Evolutionary conservation across 2,113 vertebrate species (phyloP), one percentile per base, ranked within the genome.

Genomic region (Podiceps cristatus): DNA sequence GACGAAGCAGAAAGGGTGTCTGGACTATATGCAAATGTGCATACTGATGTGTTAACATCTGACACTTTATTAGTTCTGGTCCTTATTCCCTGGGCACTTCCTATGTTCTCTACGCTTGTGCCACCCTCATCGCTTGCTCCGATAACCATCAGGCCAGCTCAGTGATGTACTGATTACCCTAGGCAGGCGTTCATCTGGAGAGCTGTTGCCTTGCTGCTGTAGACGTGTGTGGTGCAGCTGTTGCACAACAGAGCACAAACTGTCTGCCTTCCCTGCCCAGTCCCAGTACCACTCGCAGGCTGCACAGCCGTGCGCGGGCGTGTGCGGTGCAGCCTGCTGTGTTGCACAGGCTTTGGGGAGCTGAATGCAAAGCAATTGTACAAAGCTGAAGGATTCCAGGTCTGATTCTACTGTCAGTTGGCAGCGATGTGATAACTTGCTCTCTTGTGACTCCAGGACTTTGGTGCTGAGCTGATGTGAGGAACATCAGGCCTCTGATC

Each of bases 301-400:
- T 52, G 13, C 45, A 28, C 35, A 4, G 42, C 35, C 0, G 0
- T 23, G 37, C 42, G 35, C 64, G 42, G 56, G 33, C 1, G 0
- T 2, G 9, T 20, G 11, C 2, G 4, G 24, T 1, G 0, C 28
- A 13, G 29, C 10, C 71, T 35, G 71, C 13, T 35, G 25, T 1
- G 0, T 13, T 29, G 35, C 27, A 11, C 11, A 2, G 29, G 15
- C 23, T 88, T 29, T 49, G 44, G 29, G 62, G 11, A 76, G 23
- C 14, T 20, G 29, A 60, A 68, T 35, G 19, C 52, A 85, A 82
- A 78, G 19, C 1, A 0, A 5, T 24, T 3, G 1, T 10, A 37
- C 52, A 13, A 15, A 2, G 2, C 1, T 31, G 59, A 17, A 11
- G 6, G 16, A 59, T 64, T 40, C 22, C 23, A 37, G 47, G 44